Base-by-base conservation (phyloP, 2,797 vertebrate genomes). In the Acipenser oxyrinchus region DNA sequence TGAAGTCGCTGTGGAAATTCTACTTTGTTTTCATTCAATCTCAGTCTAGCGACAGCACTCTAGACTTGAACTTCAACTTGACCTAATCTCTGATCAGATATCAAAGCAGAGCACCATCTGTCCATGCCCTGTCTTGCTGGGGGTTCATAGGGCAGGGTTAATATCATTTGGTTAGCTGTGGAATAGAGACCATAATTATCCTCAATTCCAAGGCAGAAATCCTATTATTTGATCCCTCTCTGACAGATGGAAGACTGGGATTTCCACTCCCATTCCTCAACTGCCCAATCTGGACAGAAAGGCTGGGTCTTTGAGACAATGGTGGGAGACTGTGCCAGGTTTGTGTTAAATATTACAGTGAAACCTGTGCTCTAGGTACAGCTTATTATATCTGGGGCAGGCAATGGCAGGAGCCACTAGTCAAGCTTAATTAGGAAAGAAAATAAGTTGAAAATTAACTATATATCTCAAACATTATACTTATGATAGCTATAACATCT, bases 1-100 rank as follows among this genome's bases (percentile, higher is more conserved):
- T 37, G 23, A 37, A 37, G 4, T 37, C 23, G 4, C 23, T 4
- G 23, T 37, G 23, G 23, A 37, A 37, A 37, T 37, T 37, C 23
- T 37, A 37, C 23, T 37, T 37, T 37, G 23, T 37, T 37, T 37
- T 37, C 23, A 37, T 37, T 37, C 23, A 2, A 4, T 37, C 2
- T 37, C 23, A 37, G 2, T 37, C 23, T 37, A 1, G 4, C 3
- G 23, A 37, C 75, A 68, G 78, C 78, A 80, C 86, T 86, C 87
- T 86, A 81, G 67, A 83, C 85, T 77, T 92, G 88, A 92, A 93
- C 92, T 90, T 92, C 82, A 85, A 89, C 88, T 89, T 93, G 89
- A 91, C 88, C 76, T 74, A 75, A 84, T 83, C 81, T 78, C 67
- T 6, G 84, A 90, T 91, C 87, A 61, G 87, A 87, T 88, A 87